phyloP scores from a whole-genome alignment of 2,113 vertebrate genomes.

The Misgurnus anguillicaudatus region DNA sequence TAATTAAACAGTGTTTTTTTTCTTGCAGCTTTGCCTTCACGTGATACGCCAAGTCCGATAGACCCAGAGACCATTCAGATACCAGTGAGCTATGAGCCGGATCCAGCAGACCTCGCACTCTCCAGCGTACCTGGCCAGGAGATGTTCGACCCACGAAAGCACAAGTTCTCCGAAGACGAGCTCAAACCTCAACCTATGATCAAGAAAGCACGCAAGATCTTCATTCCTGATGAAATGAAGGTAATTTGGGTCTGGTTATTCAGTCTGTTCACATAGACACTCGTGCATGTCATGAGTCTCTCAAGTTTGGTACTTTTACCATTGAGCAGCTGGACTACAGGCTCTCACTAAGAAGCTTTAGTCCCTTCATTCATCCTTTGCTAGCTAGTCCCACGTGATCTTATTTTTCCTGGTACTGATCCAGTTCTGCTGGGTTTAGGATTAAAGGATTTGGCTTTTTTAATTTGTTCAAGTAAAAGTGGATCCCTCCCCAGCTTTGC shows the following conservation, averaged over 20 bases:
- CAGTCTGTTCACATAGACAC: neutral
- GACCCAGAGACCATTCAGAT: conserved; percentile 88
- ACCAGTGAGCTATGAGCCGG: conserved; percentile 82
- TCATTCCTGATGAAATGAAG: conserved; percentile 89
- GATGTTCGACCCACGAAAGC: conserved; percentile 87
- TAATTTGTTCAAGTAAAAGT: conserved; percentile 75
- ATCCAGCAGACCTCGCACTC: conserved; percentile 85
- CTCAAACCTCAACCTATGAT: conserved; percentile 91
- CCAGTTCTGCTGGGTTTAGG: conserved; percentile 59
- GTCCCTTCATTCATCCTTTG: conserved; percentile 53
- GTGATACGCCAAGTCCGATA: conserved; percentile 86
- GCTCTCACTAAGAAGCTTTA: conserved; percentile 72
- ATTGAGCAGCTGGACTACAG: conserved; percentile 53
- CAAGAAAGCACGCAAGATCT: conserved; percentile 89
- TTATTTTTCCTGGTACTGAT: conserved; percentile 63
- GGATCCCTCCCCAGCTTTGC: conserved; percentile 62
- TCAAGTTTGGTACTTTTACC: conserved; percentile 34
- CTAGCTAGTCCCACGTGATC: conserved; percentile 34
- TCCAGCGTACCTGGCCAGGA: conserved; percentile 90
- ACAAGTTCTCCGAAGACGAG: conserved; percentile 88
- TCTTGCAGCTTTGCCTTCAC: conserved; percentile 76
- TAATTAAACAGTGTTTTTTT: neutral
- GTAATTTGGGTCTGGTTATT: conserved; percentile 82
- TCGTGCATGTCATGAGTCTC: neutral
- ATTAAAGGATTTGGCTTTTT: conserved; percentile 74